Evolutionary conservation across 1,140 invertebrate genomes (phyloP), one percentile per base, ranked within the genome.

Genomic region (Diuraphis noxia): DNA sequence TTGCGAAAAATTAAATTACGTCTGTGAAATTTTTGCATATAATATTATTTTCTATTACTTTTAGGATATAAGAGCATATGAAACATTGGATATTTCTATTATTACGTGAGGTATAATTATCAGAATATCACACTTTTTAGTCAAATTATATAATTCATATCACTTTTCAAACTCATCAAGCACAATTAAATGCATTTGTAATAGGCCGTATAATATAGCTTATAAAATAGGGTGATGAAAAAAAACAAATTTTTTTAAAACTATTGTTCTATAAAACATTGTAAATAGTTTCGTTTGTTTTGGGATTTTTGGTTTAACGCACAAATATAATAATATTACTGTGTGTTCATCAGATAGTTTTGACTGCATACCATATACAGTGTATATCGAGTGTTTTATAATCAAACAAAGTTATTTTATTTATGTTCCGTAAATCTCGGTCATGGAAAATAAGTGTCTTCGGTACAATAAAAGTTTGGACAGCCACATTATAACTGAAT

Each of bases 391-490:
- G 41, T 43, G 10, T 85, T 85, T 85, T 85, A 43, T 85, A 85
- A 85, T 46, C 41, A 85, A 34, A 34, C 21, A 85, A 85, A 85
- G 41, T 85, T 85, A 49, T 85, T 85, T 85, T 85, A 85, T 85
- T 85, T 49, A 85, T 49, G 84, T 49, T 49, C 19, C n/a, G n/a
- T 85, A 85, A 86, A 52, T 86, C 34, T 52, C 9, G 36, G 34
- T 49, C 43, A 49, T 86, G 36, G 52, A 49, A 86, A 86, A 86
- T 86, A n/a, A 49, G n/a, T 36, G 19, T 85, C 30, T 25, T 85
- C 9, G 41, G 41, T 46, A 36, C 21, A 86, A 86, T 52, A 86
- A 25, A 38, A 49, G 84, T 86, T 86, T 49, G 36, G 43, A 86
- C 84, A 36, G n/a, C 21, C n/a, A 49, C 38, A 36, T 86, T 86